A percentile compares a stretch with the other conserved stretches of the same genome.
phyloP scores from a whole-genome alignment of 2,797 vertebrate genomes.

The Picus viridis region DNA sequence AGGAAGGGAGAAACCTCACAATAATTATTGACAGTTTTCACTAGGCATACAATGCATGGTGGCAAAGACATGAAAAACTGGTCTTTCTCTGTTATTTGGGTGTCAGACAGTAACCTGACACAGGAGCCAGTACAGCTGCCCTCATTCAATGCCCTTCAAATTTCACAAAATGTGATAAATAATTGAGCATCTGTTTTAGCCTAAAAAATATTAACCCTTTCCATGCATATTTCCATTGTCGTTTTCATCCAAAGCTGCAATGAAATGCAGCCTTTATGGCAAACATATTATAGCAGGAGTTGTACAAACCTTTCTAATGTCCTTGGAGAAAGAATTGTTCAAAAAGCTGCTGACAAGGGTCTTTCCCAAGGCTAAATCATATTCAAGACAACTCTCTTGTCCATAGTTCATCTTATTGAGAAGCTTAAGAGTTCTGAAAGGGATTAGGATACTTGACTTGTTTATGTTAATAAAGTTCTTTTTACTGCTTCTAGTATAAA shows the following conservation, averaged over 20 bases:
- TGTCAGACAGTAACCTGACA: slow-evolving; percentile 71
- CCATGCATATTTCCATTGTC: neutral
- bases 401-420: neutral
- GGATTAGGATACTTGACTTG: slow-evolving; percentile 62
- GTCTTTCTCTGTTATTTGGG: slow-evolving; percentile 65
- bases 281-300: neutral
- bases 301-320: neutral
- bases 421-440: slow-evolving; percentile 52
- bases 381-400: slow-evolving; percentile 37
- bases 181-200: slow-evolving; percentile 13
- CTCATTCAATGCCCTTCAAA: slow-evolving; percentile 70
- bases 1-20: slow-evolving; percentile 30
- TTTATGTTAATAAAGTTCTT: slow-evolving; percentile 72
- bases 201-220: slow-evolving; percentile 34
- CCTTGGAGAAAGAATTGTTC: slow-evolving; percentile 20
- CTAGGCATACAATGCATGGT: slow-evolving; percentile 48
- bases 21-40: slow-evolving; percentile 68
- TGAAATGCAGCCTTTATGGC: neutral
- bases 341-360: neutral
- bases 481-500: slow-evolving; percentile 60
- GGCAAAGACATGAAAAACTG: slow-evolving; percentile 67
- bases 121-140: slow-evolving; percentile 69
- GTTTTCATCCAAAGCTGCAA: neutral
- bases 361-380: slow-evolving; percentile 36
- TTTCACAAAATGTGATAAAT: slow-evolving; percentile 56